Evolutionary conservation across 92 coral and sea anemone species (phyloP), one percentile per base, ranked within the genome.

Genomic region (Epizoanthus stellaris): DNA sequence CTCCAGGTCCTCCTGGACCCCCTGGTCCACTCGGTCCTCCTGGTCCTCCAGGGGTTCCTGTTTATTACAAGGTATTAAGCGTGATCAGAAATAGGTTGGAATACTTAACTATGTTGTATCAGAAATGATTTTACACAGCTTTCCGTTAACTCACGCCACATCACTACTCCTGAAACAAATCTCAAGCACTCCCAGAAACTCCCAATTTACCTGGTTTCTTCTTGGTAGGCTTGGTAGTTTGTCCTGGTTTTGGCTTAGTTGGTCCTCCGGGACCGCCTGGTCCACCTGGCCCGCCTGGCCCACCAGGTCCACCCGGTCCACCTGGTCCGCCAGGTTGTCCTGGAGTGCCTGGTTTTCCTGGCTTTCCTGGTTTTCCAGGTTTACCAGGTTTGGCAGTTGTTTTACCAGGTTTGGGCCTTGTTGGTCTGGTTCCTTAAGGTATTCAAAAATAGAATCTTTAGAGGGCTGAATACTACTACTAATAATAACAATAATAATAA

Each of bases 261-360:
- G 95, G 89, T 53, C 96, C 96, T 12, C 92, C 94, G 1, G 96
- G 96, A 16, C 96, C 95, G 1, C 90, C 90, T 19, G 95, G 95
- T 4, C 91, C 91, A 1, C 92, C 93, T 5, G 95, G 89, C n/a
- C 85, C 86, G 3, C 86, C 88, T 64, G 95, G 93, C 15, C 93
- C 95, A 39, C 88, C 90, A 16, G 95, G 95, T 0, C 93, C 93
- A 0, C 95, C 95, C 1, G 95, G 95, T 36, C 83, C 84, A 1
- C 87, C 81, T 8, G 95, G 92, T 0, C 75, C 82, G 4, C 90
- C 92, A 15, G 98, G 98, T 17, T 91, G 90, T 47, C 94, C 93
- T 13, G 90, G 92, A 1, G 87, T 87, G 16, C 93, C 91, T 1
- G 98, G 98, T 3, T 90, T 84, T 13, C 92, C 94, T 60, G 94